These are phyloP conservation scores for Coecobrya sp. DNA, from an alignment of 2,888 invertebrate genomes.

Conservation along the genomic window DNA sequence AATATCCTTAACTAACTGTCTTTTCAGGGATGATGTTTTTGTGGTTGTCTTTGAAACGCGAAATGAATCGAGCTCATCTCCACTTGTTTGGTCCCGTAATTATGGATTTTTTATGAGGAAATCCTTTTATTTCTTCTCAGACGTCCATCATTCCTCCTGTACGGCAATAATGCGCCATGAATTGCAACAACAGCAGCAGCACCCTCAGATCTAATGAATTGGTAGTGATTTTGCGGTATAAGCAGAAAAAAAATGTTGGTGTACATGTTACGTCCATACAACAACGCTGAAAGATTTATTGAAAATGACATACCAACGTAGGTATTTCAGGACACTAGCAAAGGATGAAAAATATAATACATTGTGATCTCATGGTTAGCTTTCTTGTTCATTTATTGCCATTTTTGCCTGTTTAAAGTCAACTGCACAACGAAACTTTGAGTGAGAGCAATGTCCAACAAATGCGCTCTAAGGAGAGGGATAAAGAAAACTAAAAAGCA, in stretches of 20 bases:
- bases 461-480: background rate
- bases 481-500: background rate
- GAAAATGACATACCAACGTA: background rate
- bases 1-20: constrained; percentile 73
- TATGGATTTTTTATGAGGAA: constrained; percentile 72
- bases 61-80: constrained; percentile 71
- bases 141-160: constrained; percentile 38
- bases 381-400: background rate
- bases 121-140: constrained; percentile 38
- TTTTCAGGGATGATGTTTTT: constrained; percentile 27
- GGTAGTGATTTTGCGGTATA: constrained; percentile 12
- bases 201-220: constrained; percentile 5
- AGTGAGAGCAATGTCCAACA: constrained; percentile 3
- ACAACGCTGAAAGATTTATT: background rate
- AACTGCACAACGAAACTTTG: background rate
- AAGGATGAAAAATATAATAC: background rate
- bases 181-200: constrained; percentile 13
- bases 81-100: constrained; percentile 57
- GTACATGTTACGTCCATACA: background rate
- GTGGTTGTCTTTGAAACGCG: constrained; percentile 13
- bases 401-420: background rate
- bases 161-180: constrained; percentile 35
- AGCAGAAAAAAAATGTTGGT: background rate
- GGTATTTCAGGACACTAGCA: background rate
- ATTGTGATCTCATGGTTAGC: background rate